These are phyloP conservation scores for Muricea muricata DNA, from an alignment of 92 coral and sea anemone species.

Conservation along the genomic window DNA sequence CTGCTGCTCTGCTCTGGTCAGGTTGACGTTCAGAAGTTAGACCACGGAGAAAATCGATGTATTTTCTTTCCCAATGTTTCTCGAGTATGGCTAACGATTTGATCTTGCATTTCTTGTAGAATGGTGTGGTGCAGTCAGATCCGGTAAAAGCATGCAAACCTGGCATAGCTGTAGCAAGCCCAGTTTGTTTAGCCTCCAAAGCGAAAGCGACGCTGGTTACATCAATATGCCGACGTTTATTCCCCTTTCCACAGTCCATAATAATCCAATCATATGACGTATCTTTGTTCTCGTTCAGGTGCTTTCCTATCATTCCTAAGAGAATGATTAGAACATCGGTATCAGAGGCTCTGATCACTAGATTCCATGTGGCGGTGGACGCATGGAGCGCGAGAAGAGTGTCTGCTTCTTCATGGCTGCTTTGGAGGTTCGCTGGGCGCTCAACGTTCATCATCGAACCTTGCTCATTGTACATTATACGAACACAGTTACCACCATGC, in stretches of 20 bases:
- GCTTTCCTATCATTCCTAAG: constrained; percentile 4
- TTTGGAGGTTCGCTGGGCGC: constrained; percentile 8
- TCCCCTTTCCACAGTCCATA: constrained; percentile 7
- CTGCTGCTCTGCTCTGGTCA: constrained; percentile 25
- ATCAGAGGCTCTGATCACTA: background rate
- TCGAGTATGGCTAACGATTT: constrained; percentile 17
- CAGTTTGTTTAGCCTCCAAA: background rate
- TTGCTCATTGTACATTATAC: constrained; percentile 13
- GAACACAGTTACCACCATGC: constrained; percentile 28
- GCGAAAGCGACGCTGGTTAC: constrained; percentile 6
- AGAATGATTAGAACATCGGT: background rate
- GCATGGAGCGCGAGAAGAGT: constrained; percentile 25
- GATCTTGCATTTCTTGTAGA: constrained; percentile 19
- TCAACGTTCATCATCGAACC: constrained; percentile 20
- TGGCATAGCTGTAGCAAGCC: constrained; percentile 25
- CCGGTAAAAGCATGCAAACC: constrained; percentile 24
- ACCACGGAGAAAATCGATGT: constrained; percentile 2
- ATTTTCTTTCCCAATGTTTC: constrained; percentile 13
- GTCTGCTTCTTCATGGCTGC: constrained; percentile 32
- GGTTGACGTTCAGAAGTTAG: constrained; percentile 19
- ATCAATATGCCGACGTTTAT: constrained; percentile 16
- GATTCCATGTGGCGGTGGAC: background rate
- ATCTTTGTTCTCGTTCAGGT: background rate
- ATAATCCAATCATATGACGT: background rate
- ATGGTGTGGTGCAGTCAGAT: constrained; percentile 17